Conservation (phyloP, 2,113 vertebrate species). For the Semicossyphus pulcher region DNA sequence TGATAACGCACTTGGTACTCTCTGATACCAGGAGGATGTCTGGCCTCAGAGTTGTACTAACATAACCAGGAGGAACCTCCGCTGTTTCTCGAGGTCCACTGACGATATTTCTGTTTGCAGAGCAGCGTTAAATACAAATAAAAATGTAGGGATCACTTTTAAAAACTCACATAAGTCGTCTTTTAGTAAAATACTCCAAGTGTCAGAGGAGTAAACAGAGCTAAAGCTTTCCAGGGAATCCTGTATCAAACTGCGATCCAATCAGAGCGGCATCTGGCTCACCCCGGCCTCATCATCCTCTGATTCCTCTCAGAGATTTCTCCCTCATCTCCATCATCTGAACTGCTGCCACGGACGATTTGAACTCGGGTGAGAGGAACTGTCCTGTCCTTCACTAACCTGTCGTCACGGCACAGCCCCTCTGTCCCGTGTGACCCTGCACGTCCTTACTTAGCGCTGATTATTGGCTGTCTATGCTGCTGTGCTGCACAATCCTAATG, state of each 20-base stretch:
- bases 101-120: no score
- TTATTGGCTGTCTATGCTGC: conserved; percentile 20
- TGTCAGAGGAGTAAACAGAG: neutral
- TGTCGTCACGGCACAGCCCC: conserved; percentile 10
- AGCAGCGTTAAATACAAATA: no score
- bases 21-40: no score
- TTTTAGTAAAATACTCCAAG: neutral
- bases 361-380: neutral
- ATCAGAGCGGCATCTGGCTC: conserved; percentile 18
- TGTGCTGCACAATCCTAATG: neutral
- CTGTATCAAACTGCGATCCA: neutral
- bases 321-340: conserved; percentile 12
- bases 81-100: no score
- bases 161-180: no score
- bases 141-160: neutral
- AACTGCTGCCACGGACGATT: conserved; percentile 17
- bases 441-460: conserved; percentile 1
- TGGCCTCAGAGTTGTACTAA: no score
- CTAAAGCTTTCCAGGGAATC: neutral
- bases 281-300: neutral
- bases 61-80: no score
- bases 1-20: no score
- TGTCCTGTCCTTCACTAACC: neutral
- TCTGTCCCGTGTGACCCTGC: conserved; percentile 21
- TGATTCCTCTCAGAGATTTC: neutral